Conservation (phyloP, 2,797 vertebrate species). For the Leptatherina wallacei region DNA sequence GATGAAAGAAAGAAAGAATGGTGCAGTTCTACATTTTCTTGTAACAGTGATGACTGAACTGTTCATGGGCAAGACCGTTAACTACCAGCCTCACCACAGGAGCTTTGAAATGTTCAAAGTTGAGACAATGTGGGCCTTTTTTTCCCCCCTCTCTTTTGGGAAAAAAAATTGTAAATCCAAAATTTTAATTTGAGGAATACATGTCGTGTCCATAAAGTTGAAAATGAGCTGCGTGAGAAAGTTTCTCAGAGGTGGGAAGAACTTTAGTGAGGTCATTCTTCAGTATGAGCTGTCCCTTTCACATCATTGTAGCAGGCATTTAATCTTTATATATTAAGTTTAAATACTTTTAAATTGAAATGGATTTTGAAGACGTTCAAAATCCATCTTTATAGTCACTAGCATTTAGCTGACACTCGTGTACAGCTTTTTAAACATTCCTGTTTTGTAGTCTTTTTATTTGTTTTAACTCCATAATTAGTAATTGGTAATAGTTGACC, state of each 20-base stretch:
- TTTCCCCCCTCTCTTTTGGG: not conserved
- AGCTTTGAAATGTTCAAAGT: conserved; percentile 23
- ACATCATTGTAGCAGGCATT: no score
- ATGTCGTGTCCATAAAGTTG: not conserved
- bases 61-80: conserved; percentile 32
- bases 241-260: not conserved
- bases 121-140: not conserved
- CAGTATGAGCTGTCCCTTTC: not conserved
- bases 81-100: conserved; percentile 13
- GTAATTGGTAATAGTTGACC: no score
- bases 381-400: no score
- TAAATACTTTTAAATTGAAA: no score
- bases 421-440: no score
- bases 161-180: not conserved
- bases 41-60: conserved; percentile 18
- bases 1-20: conserved; percentile 9
- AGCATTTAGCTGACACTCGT: no score
- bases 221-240: not conserved
- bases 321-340: no score
- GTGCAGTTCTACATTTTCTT: conserved; percentile 30
- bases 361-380: no score
- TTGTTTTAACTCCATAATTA: no score
- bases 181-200: not conserved
- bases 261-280: no score
- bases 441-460: no score